phyloP scores from a whole-genome alignment of 2,797 vertebrate genomes.

The Gadopsis bispinosus region DNA sequence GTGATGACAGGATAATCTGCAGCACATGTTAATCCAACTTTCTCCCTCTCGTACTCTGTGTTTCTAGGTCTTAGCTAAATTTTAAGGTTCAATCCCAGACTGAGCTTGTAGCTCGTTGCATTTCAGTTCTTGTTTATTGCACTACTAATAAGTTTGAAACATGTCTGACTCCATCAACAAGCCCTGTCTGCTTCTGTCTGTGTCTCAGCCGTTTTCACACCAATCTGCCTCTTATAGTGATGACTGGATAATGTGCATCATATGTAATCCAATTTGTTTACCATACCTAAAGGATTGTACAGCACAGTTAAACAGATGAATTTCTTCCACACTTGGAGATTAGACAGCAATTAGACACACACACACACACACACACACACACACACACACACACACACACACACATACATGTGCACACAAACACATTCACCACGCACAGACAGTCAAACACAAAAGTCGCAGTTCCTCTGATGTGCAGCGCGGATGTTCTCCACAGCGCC shows the following conservation, averaged over 20 bases:
- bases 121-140: slow-evolving; percentile 38
- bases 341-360: slow-evolving; percentile 40
- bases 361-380: neutral
- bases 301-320: slow-evolving; percentile 33
- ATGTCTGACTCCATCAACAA: slow-evolving; percentile 19
- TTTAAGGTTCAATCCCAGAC: slow-evolving; percentile 39
- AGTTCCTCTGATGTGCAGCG: slow-evolving; percentile 11
- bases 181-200: neutral
- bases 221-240: slow-evolving; percentile 16
- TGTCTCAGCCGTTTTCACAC: slow-evolving; percentile 29
- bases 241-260: slow-evolving; percentile 47
- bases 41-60: slow-evolving; percentile 4
- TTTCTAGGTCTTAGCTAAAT: slow-evolving; percentile 9
- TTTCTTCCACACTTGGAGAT: slow-evolving; percentile 35
- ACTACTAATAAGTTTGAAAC: slow-evolving; percentile 47
- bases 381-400: slow-evolving; percentile 18
- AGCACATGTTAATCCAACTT: slow-evolving; percentile 41
- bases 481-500: slow-evolving; percentile 13
- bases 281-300: slow-evolving; percentile 41
- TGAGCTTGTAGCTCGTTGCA: slow-evolving; percentile 34
- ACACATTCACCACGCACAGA: slow-evolving; percentile 14
- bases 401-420: neutral
- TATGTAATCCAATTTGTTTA: slow-evolving; percentile 54
- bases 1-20: slow-evolving; percentile 32
- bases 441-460: slow-evolving; percentile 31